Evolutionary conservation across 2,888 invertebrate species (phyloP).

Genomic region (Drosophila algonquin): DNA sequence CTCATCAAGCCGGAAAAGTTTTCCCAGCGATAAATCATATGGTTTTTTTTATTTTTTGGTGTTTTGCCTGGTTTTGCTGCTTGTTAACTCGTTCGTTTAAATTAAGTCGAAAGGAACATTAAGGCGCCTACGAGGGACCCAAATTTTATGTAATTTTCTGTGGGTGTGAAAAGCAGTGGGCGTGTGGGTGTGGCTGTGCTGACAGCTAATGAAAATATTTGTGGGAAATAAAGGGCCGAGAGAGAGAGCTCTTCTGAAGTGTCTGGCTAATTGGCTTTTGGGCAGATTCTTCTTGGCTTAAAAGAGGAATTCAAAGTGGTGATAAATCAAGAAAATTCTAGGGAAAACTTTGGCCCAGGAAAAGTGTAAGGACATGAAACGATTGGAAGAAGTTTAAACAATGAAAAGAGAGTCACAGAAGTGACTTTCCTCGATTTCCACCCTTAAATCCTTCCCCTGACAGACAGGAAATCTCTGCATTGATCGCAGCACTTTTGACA

Average conservation of each 20-base stretch:
- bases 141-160: conserved; percentile 54
- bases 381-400: background rate
- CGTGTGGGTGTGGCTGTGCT: conserved; percentile 21
- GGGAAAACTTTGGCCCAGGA: background rate
- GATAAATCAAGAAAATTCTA: background rate
- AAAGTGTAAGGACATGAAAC: background rate
- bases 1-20: conserved; percentile 54
- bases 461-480: background rate
- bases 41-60: background rate
- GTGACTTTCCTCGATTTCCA: too few relatives aligned
- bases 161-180: background rate
- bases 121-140: conserved; percentile 21
- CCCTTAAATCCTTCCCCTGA: background rate
- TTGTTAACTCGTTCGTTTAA: conserved; percentile 72
- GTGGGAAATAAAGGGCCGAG: conserved; percentile 4
- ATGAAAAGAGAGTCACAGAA: background rate
- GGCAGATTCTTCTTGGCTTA: background rate
- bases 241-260: background rate
- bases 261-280: conserved; percentile 18
- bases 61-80: conserved; percentile 27
- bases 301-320: background rate
- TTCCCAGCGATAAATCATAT: conserved; percentile 65
- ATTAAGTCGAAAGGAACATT: conserved; percentile 68
- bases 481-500: conserved; percentile 22
- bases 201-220: conserved; percentile 66